phyloP scores from a whole-genome alignment of 2,797 vertebrate genomes.

The Eospalax fontanierii region DNA sequence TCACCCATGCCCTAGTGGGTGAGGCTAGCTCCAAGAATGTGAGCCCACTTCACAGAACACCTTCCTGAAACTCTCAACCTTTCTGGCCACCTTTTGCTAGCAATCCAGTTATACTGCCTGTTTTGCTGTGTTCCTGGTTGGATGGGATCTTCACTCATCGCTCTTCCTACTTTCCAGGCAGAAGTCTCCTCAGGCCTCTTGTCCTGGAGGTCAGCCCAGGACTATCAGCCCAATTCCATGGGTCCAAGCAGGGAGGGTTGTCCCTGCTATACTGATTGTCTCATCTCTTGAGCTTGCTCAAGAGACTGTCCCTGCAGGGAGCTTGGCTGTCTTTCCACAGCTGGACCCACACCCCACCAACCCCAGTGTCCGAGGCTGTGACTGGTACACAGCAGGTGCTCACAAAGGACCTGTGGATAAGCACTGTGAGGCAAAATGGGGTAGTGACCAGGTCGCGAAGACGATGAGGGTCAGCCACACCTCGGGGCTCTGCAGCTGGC shows the following conservation, averaged over 20 bases:
- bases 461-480: too few species aligned
- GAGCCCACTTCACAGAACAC: too few species aligned
- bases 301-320: background rate
- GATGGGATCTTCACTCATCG: background rate
- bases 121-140: background rate
- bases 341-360: too few species aligned
- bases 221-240: too few species aligned
- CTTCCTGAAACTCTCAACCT: too few species aligned
- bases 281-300: background rate
- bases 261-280: too few species aligned
- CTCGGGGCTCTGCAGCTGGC: background rate
- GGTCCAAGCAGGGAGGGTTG: too few species aligned
- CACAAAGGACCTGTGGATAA: background rate
- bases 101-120: background rate
- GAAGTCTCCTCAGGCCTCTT: background rate
- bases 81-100: background rate
- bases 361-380: background rate
- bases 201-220: rapidly evolving
- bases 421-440: rapidly evolving
- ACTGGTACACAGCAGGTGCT: background rate
- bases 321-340: background rate
- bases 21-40: too few species aligned
- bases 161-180: background rate
- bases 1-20: background rate
- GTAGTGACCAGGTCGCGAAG: background rate